Evolutionary conservation across 1,140 invertebrate species (phyloP), one percentile per base, ranked within the genome.

Genomic region (Trichonephila clavipes): DNA sequence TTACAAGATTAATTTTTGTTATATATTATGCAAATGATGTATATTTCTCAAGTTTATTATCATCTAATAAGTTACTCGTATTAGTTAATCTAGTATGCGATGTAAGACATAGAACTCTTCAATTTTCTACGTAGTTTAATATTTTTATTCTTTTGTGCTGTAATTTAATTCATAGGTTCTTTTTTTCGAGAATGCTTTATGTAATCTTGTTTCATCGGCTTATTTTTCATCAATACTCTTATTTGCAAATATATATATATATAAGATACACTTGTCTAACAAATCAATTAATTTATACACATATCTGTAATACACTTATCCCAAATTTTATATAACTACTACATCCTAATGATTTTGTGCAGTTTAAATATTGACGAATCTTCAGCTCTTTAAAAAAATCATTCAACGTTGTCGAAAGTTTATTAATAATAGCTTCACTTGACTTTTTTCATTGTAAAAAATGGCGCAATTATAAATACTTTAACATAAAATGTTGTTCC

Each of bases 391-490:
- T 34, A 18, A 77, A 77, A 77, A 77, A 77, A 77, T 77, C 72
- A 77, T 40, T 77, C 72, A 77, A 6, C 34, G 28, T 19, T 64
- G 6, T 28, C 72, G 14, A 40, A 77, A 77, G 72, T 19, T 77
- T 40, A 77, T 77, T 77, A 77, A 77, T 77, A 77, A 77, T 77
- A 77, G 3, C 72, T 40, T 28, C 69, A 6, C 72, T 3, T 40
- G 72, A 77, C 16, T 14, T 77, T 64, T 64, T 77, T 77, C 16
- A 34, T 28, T 14, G 72, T 77, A 77, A 77, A 77, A 77, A 77
- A 77, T 77, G 72, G 21, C 72, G 72, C 72, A 77, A 77, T 77
- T 77, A 77, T 77, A 77, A 77, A 77, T 77, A 77, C 72, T 77
- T 16, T 77, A 18, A 34, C 28, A 77, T 77, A 77, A 77, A 77